phyloP scores from a whole-genome alignment of 2,113 vertebrate species.

The Rhegmatorhina hoffmannsi region DNA sequence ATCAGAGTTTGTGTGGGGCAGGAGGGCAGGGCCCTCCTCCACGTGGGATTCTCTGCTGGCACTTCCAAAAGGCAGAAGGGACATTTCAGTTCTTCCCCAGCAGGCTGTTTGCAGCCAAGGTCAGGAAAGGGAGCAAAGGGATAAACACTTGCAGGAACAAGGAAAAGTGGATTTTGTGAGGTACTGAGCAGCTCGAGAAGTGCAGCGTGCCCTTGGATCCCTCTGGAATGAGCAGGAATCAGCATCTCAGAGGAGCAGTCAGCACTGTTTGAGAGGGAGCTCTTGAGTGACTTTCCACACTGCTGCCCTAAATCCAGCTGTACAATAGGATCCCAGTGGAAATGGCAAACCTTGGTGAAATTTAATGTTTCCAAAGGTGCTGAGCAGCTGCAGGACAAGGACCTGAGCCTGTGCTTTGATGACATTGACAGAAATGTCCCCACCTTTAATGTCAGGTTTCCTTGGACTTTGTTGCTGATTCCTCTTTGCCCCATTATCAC shows the following conservation, averaged over 20 bases:
- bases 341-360: neutral
- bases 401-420: neutral
- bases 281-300: neutral
- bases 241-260: neutral
- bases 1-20: neutral
- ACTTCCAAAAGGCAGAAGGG: neutral
- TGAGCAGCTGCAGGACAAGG: neutral
- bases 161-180: neutral
- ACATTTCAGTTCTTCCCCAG: neutral
- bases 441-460: rapidly evolving
- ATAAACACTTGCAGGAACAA: neutral
- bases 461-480: neutral
- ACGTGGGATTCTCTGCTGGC: neutral
- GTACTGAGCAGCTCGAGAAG: neutral
- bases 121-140: neutral
- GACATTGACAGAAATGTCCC: neutral
- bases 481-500: neutral
- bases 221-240: neutral
- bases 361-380: neutral
- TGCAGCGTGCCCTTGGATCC: neutral
- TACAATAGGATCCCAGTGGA: neutral
- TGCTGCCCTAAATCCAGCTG: neutral
- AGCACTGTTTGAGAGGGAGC: neutral
- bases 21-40: neutral
- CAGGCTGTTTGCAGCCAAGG: neutral